These are phyloP conservation scores for Mylabris sibirica DNA, from an alignment of 2,888 invertebrate genomes.

Conservation along the genomic window DNA sequence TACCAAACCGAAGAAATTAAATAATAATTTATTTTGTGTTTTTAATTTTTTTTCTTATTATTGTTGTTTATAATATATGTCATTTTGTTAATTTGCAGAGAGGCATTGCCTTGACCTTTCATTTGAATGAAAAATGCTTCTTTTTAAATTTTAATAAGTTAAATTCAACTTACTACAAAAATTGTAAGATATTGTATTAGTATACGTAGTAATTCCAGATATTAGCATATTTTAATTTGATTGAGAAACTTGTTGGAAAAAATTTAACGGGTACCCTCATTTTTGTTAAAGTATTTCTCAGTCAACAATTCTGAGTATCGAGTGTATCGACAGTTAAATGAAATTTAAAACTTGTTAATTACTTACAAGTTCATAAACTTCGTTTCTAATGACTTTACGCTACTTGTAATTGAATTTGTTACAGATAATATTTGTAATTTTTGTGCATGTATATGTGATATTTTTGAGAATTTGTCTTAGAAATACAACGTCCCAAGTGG, in stretches of 20 bases:
- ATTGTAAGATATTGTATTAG: too few relatives aligned
- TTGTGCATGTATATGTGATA: not conserved
- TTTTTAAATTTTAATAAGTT: too few relatives aligned
- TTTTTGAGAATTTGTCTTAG: not conserved
- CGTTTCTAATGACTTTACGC: not conserved
- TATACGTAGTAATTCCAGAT: too few relatives aligned
- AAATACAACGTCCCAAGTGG: not conserved
- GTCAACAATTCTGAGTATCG: not conserved
- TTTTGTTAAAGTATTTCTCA: not conserved
- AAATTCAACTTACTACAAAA: too few relatives aligned
- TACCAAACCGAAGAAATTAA: not conserved
- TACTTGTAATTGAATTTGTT: not conserved
- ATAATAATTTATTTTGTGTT: not conserved
- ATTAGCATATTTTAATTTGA: too few relatives aligned
- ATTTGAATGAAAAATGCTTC: too few relatives aligned
- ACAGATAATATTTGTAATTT: not conserved
- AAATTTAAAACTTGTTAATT: slow-evolving; percentile 1
- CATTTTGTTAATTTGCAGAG: too few relatives aligned
- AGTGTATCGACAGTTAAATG: not conserved
- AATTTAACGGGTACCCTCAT: not conserved
- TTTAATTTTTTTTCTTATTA: not conserved
- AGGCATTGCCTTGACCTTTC: too few relatives aligned
- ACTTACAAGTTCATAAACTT: not conserved
- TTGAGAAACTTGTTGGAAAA: not conserved
- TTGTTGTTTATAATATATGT: too few relatives aligned